Evolutionary conservation across 2,888 invertebrate species (phyloP), one percentile per base, ranked within the genome.

Genomic region (Deilephila porcellus): DNA sequence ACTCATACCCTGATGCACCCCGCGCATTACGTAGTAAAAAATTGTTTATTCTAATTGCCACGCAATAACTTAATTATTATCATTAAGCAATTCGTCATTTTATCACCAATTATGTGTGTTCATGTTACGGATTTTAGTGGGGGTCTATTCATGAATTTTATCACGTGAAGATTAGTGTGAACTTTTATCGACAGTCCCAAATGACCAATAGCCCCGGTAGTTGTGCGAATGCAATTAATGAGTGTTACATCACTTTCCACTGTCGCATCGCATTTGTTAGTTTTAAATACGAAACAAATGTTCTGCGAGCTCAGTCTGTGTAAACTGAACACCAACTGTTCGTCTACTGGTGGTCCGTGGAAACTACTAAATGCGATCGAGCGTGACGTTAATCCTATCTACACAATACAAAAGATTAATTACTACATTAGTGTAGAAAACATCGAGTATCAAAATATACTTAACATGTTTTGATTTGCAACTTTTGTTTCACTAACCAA

Each of bases 1-100:
- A 94, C 92, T 92, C 95, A 91, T 94, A 95, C 95, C 95, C 95
- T 95, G 95, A 92, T 94, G 88, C 91, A 94, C 93, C 94, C 94
- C 93, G 93, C 94, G 90, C 92, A 86, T 91, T 91, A 90, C 88
- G 89, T 91, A 88, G 88, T 88, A 86, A 87, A 89, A 84, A 82
- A 79, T 84, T 86, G 67, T 67, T 90, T 89, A 90, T 79, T 87
- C 88, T 92, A 91, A 92, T 93, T 93, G 91, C 93, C 92, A 90
- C 91, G 93, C 93, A 93, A 93, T 93, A 84, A 88, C 89, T 91
- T 91, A 90, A 85, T 91, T 90, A 91, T 91, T 92, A 92, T 92
- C 90, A 85, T 88, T 91, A 91, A 87, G 90, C 93, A 93, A 94
- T 94, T 94, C 93, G 93, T 92, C 90, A 90, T 86, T 87, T 90